Evolutionary conservation across 2,888 invertebrate genomes (phyloP).

Genomic region (Venusia cambrica): DNA sequence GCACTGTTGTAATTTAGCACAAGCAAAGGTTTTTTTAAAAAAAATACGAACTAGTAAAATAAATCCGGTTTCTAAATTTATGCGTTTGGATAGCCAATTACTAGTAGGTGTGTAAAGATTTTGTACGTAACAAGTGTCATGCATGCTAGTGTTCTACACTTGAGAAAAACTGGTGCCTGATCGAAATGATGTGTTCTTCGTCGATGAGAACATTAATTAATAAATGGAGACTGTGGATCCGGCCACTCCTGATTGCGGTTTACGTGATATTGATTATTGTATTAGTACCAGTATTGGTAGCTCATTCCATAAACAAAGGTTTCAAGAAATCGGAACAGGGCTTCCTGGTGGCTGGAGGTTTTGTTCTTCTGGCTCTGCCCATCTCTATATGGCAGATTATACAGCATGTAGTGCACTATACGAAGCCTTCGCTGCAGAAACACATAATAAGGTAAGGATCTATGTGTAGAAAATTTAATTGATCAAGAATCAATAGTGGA

Average conservation of each 20-base stretch:
- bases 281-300: slow-evolving; percentile 90
- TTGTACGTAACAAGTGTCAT: no score
- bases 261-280: slow-evolving; percentile 91
- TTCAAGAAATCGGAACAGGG: slow-evolving; percentile 90
- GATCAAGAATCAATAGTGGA: no score
- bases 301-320: slow-evolving; percentile 89
- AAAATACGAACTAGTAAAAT: no score
- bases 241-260: slow-evolving; percentile 89
- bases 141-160: no score
- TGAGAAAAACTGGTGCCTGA: slow-evolving; percentile 22
- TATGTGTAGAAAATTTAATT: not conserved
- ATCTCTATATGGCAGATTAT: slow-evolving; percentile 97
- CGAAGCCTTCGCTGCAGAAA: slow-evolving; percentile 94
- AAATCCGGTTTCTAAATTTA: no score
- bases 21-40: no score
- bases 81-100: no score
- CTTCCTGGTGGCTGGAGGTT: slow-evolving; percentile 92
- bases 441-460: slow-evolving; percentile 90
- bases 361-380: slow-evolving; percentile 94
- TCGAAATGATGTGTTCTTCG: slow-evolving; percentile 61
- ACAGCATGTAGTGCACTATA: slow-evolving; percentile 96
- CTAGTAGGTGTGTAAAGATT: no score
- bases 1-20: no score
- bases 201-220: slow-evolving; percentile 60
- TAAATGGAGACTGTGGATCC: slow-evolving; percentile 94